Percentiles rank a stretch among this genome's conserved stretches.
These are phyloP conservation scores for Rhizoglyphus robini DNA, from an alignment of 1,140 invertebrate species.

Conservation along the genomic window DNA sequence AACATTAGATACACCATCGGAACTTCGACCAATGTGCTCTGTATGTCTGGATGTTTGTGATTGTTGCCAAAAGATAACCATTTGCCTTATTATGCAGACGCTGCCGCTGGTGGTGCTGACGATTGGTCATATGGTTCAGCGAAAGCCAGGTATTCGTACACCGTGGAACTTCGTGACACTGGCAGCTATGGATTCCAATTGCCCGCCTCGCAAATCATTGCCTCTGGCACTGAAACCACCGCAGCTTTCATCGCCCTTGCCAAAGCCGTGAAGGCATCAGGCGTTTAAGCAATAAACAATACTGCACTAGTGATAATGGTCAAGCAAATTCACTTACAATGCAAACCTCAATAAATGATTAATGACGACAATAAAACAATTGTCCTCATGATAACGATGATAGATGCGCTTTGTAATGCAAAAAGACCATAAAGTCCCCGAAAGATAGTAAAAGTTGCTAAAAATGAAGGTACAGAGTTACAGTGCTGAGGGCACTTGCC, in stretches of 20 bases:
- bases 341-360: neutral
- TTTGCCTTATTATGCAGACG: slow-evolving; percentile 8
- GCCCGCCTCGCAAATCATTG: slow-evolving; percentile 43
- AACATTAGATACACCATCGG: slow-evolving; percentile 41
- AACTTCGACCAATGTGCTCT: slow-evolving; percentile 12
- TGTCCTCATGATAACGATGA: neutral
- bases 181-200: slow-evolving; percentile 40
- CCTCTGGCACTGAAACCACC: neutral
- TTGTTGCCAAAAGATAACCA: neutral
- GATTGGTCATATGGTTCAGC: slow-evolving; percentile 28
- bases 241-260: slow-evolving; percentile 5
- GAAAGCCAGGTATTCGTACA: slow-evolving; percentile 34
- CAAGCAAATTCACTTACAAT: neutral
- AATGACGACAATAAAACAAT: neutral
- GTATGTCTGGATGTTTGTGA: slow-evolving; percentile 12
- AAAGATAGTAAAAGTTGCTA: too few relatives aligned
- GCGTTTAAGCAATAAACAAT: too few relatives aligned
- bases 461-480: too few relatives aligned
- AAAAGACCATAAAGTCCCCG: too few relatives aligned
- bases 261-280: too few relatives aligned
- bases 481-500: too few relatives aligned
- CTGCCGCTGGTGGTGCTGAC: slow-evolving; percentile 25
- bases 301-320: too few relatives aligned
- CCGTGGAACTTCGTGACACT: slow-evolving; percentile 36
- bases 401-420: too few relatives aligned